Conservation (phyloP, 2,888 invertebrate genomes). For the Muschampia plurimacula region DNA sequence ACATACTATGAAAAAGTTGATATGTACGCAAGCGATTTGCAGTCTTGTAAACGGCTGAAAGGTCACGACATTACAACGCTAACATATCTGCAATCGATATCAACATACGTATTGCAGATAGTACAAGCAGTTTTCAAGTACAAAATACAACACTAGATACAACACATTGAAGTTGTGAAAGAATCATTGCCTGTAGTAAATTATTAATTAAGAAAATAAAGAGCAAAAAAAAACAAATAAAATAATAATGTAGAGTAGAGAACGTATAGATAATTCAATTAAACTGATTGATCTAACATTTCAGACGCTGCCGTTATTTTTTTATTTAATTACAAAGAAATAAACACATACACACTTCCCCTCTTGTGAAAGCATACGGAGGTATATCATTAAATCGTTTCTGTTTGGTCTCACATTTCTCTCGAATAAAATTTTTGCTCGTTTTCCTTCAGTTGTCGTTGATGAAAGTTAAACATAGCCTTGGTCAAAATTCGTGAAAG, state of each 20-base stretch:
- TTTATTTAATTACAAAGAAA: too few relatives aligned
- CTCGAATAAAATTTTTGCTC: neutral
- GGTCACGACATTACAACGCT: constrained; percentile 29
- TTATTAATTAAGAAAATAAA: neutral
- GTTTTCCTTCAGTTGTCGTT: neutral
- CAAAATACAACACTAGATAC: neutral
- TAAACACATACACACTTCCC: too few relatives aligned
- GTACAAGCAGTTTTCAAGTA: constrained; percentile 12
- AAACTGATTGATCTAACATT: neutral
- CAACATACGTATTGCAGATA: constrained; percentile 21
- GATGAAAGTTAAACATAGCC: constrained; percentile 1
- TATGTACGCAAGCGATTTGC: constrained; percentile 13
- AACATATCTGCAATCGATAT: constrained; percentile 31
- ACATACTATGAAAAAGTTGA: constrained; percentile 11
- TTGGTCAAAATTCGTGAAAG: constrained; percentile 2
- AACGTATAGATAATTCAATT: neutral
- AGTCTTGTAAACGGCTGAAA: constrained; percentile 19
- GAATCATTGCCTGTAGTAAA: neutral
- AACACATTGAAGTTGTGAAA: neutral
- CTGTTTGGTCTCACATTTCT: neutral
- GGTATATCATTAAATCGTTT: too few relatives aligned
- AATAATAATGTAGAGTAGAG: neutral
- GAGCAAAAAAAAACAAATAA: neutral
- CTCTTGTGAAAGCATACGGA: too few relatives aligned
- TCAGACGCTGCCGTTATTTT: neutral